phyloP scores from a whole-genome alignment of 2,797 vertebrate species.

The Phataginus tetradactyla region DNA sequence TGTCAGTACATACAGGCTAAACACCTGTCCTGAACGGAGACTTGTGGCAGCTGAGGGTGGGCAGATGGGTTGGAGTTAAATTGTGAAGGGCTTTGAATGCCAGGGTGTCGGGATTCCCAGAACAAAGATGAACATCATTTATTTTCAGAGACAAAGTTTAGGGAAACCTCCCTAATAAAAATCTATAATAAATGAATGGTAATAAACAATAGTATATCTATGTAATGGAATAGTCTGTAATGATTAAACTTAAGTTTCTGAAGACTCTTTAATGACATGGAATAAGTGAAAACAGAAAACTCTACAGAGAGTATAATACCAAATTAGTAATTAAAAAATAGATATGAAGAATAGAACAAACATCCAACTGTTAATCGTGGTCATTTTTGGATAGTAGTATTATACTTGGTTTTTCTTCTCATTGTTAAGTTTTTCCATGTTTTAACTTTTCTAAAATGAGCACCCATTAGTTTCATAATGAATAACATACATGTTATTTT shows the following conservation, averaged over 20 bases:
- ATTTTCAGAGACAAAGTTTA: conserved; percentile 14
- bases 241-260: neutral
- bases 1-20: neutral
- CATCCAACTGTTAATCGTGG: neutral
- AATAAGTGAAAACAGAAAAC: neutral
- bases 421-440: neutral
- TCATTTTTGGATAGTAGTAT: neutral
- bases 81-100: neutral
- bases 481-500: neutral
- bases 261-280: neutral
- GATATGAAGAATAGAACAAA: neutral
- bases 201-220: neutral
- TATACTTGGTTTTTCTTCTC: neutral
- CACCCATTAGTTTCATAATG: neutral
- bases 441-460: conserved; percentile 1
- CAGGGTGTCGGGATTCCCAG: neutral
- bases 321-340: neutral
- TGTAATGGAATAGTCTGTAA: neutral
- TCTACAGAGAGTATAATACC: neutral
- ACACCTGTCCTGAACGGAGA: neutral
- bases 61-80: neutral
- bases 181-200: neutral
- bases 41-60: neutral
- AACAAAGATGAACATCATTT: neutral
- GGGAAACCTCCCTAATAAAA: neutral